Evolutionary conservation across 2,888 invertebrate genomes (phyloP).

Genomic region (Hedya salicella): DNA sequence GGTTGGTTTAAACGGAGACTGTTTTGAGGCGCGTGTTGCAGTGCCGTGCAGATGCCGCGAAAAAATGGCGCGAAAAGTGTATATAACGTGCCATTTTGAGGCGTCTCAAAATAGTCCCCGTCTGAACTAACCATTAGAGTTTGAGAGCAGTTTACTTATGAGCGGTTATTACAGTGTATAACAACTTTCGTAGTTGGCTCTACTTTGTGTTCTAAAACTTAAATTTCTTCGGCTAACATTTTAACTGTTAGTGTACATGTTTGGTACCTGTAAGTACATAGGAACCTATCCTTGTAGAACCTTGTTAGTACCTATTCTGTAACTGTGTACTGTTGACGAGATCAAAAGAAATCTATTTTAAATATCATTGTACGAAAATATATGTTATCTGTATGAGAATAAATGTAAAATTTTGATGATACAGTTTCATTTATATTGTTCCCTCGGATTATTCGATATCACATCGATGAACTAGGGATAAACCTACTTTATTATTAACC

Average conservation of each 20-base stretch:
- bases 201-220: constrained; percentile 28
- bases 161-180: constrained; percentile 1
- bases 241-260: constrained; percentile 34
- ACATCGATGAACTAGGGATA: too few relatives aligned
- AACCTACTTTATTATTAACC: too few relatives aligned
- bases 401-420: constrained; percentile 57
- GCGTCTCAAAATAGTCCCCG: too few relatives aligned
- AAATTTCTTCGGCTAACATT: constrained; percentile 38
- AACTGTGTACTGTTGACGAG: constrained; percentile 71
- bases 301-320: constrained; percentile 49
- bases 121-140: too few relatives aligned
- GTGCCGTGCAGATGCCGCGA: too few relatives aligned
- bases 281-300: constrained; percentile 25
- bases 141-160: too few relatives aligned
- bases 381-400: constrained; percentile 81
- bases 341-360: constrained; percentile 82
- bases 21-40: too few relatives aligned
- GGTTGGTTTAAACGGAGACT: too few relatives aligned
- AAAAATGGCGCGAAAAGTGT: too few relatives aligned
- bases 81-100: too few relatives aligned
- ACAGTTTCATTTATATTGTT: constrained; percentile 39
- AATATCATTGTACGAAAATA: constrained; percentile 81
- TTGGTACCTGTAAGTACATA: constrained; percentile 36
- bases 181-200: background rate
- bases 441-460: background rate